Conservation (phyloP, 2,888 invertebrate genomes). For the Metallyticus violacea region DNA sequence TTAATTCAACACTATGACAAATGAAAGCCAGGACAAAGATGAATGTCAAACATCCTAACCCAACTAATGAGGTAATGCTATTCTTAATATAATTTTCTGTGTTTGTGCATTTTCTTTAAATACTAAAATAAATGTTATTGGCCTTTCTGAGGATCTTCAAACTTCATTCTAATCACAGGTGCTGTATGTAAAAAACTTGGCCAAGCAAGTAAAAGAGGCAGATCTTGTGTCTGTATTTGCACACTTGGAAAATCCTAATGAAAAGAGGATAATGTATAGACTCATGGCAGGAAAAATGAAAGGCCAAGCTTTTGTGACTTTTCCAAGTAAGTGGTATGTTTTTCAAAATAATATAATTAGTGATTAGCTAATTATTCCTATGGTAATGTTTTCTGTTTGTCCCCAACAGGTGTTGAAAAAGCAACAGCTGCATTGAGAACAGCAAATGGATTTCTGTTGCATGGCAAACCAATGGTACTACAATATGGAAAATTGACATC, state of each 20-base stretch:
- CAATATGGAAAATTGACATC: conserved; percentile 39
- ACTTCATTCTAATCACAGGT: conserved; percentile 49
- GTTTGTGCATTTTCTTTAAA: no score
- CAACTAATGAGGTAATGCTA: no score
- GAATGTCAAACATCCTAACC: no score
- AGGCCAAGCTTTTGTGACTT: conserved; percentile 58
- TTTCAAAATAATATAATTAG: not conserved
- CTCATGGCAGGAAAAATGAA: conserved; percentile 56
- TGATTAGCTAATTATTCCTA: not conserved
- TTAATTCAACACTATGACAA: no score
- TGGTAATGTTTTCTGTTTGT: conserved; percentile 11
- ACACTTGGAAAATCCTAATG: conserved; percentile 44
- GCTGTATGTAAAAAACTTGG: conserved; percentile 57
- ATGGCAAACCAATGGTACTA: conserved; percentile 52
- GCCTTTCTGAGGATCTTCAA: no score
- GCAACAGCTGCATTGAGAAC: conserved; percentile 52
- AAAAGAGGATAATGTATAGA: conserved; percentile 45
- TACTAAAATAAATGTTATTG: not conserved
- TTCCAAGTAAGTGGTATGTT: conserved; percentile 47
- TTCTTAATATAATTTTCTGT: no score
- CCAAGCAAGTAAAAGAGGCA: conserved; percentile 48
- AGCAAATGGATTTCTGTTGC: conserved; percentile 53
- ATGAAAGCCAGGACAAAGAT: no score
- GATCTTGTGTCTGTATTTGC: conserved; percentile 53
- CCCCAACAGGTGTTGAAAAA: conserved; percentile 48